A percentile compares a stretch with the other conserved stretches of the same genome.
Evolutionary conservation across 64 coral and sea anemone species (phyloP).

Genomic region (Pachyseris speciosa): DNA sequence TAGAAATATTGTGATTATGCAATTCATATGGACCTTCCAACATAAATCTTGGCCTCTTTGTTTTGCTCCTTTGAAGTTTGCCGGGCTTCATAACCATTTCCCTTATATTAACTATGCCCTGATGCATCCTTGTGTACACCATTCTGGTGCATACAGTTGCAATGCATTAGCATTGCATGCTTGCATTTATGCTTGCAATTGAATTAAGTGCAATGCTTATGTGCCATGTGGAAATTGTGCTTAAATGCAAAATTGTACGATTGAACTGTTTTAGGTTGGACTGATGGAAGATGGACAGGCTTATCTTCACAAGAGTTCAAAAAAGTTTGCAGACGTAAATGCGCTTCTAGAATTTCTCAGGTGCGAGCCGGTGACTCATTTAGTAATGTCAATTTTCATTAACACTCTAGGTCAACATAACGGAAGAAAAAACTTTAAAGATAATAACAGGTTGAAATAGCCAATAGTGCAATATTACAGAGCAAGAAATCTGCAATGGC

Average conservation of each 20-base stretch:
- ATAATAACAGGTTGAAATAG: not conserved
- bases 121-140: too few relatives aligned
- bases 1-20: too few relatives aligned
- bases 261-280: conserved; percentile 4
- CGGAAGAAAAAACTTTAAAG: not conserved
- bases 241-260: not conserved
- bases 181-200: not conserved
- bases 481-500: too few relatives aligned
- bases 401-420: too few relatives aligned
- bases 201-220: not conserved
- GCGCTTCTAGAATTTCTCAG: conserved; percentile 52
- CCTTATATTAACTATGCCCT: too few relatives aligned
- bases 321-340: conserved; percentile 41
- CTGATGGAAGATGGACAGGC: conserved; percentile 15
- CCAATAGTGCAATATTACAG: not conserved
- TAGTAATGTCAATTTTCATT: not conserved
- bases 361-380: not conserved
- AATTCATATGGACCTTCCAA: too few relatives aligned
- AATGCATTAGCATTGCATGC: not conserved
- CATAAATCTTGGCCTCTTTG: too few relatives aligned
- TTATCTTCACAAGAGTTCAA: conserved; percentile 41
- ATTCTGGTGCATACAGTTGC: too few relatives aligned
- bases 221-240: not conserved
- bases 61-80: too few relatives aligned
- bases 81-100: too few relatives aligned